Conservation (phyloP, 2,888 invertebrate species). For the Dione vanillae region DNA sequence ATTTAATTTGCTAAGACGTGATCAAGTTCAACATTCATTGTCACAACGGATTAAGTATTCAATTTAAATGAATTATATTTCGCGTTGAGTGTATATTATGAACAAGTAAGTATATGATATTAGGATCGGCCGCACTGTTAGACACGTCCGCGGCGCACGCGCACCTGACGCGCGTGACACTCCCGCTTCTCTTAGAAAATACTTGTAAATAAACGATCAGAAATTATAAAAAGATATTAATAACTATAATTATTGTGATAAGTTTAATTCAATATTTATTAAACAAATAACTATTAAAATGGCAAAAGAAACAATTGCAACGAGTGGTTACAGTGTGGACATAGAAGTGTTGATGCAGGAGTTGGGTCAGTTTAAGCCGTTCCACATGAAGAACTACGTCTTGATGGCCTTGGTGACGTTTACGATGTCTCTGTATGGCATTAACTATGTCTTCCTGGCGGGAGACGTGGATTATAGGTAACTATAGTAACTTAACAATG, state of each 20-base stretch:
- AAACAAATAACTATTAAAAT: conserved; percentile 2
- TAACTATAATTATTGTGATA: background rate
- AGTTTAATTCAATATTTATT: background rate
- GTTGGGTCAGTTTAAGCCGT: conserved; percentile 69
- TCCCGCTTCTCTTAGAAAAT: background rate
- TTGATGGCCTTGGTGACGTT: conserved; percentile 60
- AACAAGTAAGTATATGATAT: background rate
- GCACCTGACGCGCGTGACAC: conserved; percentile 15
- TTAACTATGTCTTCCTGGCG: conserved; percentile 74
- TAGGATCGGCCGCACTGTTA: conserved; percentile 10
- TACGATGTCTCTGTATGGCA: conserved; percentile 62
- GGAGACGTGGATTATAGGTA: conserved; percentile 75
- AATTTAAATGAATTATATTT: conserved; percentile 5
- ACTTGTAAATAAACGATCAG: background rate
- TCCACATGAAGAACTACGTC: conserved; percentile 67
- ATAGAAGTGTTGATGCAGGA: conserved; percentile 70
- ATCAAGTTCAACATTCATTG: background rate
- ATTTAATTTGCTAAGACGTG: background rate
- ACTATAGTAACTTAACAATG: background rate
- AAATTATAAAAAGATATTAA: background rate
- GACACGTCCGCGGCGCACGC: conserved; percentile 22
- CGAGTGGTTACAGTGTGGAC: conserved; percentile 55
- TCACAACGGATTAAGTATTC: background rate
- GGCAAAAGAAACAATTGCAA: background rate
- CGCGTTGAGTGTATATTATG: background rate